These are phyloP conservation scores for Lymantria dispar DNA, from an alignment of 2,888 invertebrate species.

Conservation along the genomic window DNA sequence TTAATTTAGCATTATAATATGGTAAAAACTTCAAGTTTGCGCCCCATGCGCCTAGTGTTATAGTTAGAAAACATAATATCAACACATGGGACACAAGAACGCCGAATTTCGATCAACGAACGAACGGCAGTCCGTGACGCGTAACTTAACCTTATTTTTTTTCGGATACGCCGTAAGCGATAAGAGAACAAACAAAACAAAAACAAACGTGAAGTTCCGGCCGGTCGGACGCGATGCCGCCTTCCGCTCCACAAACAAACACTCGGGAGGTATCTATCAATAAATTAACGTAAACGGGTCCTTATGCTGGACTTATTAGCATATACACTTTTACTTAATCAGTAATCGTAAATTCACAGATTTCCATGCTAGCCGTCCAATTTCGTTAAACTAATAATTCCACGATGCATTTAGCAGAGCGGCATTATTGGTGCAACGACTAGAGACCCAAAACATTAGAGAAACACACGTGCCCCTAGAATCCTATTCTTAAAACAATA, in stretches of 20 bases:
- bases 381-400: conserved; percentile 34
- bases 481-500: conserved; percentile 45
- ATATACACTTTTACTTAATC: conserved; percentile 35
- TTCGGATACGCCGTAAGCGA: conserved; percentile 63
- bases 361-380: conserved; percentile 31
- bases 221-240: conserved; percentile 42
- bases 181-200: conserved; percentile 78
- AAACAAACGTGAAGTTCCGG: conserved; percentile 72
- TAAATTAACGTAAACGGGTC: conserved; percentile 49
- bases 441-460: conserved; percentile 31
- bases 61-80: conserved; percentile 59
- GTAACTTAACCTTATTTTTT: conserved; percentile 36
- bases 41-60: conserved; percentile 59
- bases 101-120: conserved; percentile 56
- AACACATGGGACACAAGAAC: conserved; percentile 48
- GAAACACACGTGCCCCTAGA: conserved; percentile 39
- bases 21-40: conserved; percentile 77
- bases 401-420: conserved; percentile 5
- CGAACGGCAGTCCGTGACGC: conserved; percentile 53
- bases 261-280: conserved; percentile 34
- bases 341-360: conserved; percentile 33
- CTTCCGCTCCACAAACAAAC: conserved; percentile 22
- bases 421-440: conserved; percentile 35
- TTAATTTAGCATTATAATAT: conserved; percentile 83
- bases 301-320: conserved; percentile 38